Conservation (phyloP, 1,140 invertebrate genomes). For the Hetaerina americana region DNA sequence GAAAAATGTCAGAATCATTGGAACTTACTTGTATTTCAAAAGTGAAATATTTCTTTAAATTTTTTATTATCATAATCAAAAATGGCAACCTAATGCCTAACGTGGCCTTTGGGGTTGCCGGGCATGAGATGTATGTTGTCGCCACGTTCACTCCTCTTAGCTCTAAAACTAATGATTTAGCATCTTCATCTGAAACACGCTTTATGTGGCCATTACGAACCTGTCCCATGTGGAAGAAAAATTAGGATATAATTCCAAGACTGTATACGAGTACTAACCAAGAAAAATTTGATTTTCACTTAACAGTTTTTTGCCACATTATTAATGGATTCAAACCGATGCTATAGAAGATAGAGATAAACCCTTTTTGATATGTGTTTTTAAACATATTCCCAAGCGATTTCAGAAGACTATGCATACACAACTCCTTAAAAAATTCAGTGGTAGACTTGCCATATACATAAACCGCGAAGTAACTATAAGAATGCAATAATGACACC, state of each 20-base stretch:
- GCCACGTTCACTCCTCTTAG: constrained; percentile 98
- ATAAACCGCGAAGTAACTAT: no score
- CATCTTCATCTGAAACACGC: constrained; percentile 97
- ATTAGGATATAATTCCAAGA: no score
- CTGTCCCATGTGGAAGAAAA: no score
- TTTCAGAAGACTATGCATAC: no score
- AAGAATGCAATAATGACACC: no score
- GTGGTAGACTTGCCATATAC: no score
- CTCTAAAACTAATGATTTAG: constrained; percentile 96
- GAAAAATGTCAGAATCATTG: not conserved
- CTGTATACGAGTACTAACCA: no score
- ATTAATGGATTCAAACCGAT: constrained; percentile 98
- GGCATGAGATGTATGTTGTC: constrained; percentile 97
- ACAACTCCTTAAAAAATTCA: no score
- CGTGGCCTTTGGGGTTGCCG: constrained; percentile 93
- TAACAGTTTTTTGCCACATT: constrained; percentile 89
- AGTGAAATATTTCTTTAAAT: constrained; percentile 99
- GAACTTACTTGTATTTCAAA: constrained; percentile 93
- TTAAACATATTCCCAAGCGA: no score
- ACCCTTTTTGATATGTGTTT: constrained; percentile 98
- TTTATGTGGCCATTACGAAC: constrained; percentile 99
- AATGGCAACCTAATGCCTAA: constrained; percentile 97
- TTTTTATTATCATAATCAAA: constrained; percentile 99
- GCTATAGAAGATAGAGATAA: constrained; percentile 96
- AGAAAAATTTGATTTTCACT: not conserved